A percentile compares a stretch with the other conserved stretches of the same genome.
phyloP scores from a whole-genome alignment of 2,888 invertebrate species.

The Gerris lacustris region DNA sequence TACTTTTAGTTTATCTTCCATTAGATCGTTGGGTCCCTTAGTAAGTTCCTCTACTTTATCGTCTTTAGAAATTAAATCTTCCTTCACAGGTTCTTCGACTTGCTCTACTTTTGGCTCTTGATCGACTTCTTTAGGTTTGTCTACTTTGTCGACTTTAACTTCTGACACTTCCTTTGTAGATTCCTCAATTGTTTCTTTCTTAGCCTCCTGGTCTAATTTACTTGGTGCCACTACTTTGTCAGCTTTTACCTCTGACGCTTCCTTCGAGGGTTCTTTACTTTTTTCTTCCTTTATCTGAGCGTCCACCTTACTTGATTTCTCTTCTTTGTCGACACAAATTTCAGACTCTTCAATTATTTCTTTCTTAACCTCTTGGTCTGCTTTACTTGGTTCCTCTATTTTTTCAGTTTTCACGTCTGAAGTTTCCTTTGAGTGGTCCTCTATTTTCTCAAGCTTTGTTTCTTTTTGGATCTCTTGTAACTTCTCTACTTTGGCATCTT shows the following conservation, averaged over 20 bases:
- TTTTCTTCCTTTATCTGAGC: neutral
- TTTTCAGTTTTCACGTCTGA: neutral
- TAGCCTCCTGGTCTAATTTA: too few relatives aligned
- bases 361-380: too few relatives aligned
- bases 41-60: neutral
- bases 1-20: conserved; percentile 1
- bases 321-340: neutral
- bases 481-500: neutral
- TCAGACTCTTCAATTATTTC: neutral
- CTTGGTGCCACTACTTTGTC: neutral
- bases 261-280: neutral
- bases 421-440: neutral
- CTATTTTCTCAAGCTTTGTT: neutral
- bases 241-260: neutral
- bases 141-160: neutral
- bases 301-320: neutral
- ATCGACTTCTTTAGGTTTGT: neutral
- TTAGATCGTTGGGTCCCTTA: neutral
- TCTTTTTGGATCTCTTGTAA: neutral
- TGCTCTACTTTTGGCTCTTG: neutral
- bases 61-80: neutral
- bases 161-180: too few relatives aligned
- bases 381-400: neutral
- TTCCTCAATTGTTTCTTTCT: neutral
- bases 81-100: conserved; percentile 3